These are phyloP conservation scores for Bungarus multicinctus DNA, from an alignment of 2,113 vertebrate genomes.

Conservation along the genomic window DNA sequence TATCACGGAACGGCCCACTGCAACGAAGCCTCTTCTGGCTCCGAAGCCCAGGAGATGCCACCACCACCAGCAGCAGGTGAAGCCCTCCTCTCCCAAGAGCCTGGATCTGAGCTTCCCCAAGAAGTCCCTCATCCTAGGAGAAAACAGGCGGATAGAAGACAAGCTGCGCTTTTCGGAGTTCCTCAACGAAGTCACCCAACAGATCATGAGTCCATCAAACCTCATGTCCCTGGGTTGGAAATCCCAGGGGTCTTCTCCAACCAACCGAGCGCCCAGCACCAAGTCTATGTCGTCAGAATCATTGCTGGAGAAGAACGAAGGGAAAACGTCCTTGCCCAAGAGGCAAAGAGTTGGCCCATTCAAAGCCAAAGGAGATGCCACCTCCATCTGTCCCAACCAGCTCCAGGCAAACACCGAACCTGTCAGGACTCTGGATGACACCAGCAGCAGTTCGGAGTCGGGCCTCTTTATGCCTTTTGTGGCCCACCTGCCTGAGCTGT, in stretches of 20 bases:
- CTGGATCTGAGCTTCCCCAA: not conserved
- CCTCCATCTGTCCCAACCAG: slow-evolving; percentile 17
- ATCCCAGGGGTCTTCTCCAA: slow-evolving; percentile 33
- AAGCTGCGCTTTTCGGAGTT: slow-evolving; percentile 80
- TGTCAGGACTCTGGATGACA: slow-evolving; percentile 29
- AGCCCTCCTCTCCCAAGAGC: slow-evolving; percentile 28
- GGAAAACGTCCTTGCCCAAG: not conserved
- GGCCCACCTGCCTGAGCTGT: not conserved
- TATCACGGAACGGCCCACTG: slow-evolving; percentile 51
- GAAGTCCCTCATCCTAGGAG: not conserved
- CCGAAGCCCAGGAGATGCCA: not conserved
- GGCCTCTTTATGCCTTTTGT: not conserved
- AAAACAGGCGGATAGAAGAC: slow-evolving; percentile 59
- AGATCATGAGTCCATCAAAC: slow-evolving; percentile 78
- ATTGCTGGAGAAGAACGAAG: slow-evolving; percentile 24
- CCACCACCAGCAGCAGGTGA: slow-evolving; percentile 11
- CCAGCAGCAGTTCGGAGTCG: not conserved
- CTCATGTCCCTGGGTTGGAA: slow-evolving; percentile 73
- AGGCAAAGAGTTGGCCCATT: slow-evolving; percentile 16
- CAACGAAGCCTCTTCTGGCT: not conserved
- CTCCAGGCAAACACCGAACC: not conserved
- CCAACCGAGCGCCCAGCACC: not conserved
- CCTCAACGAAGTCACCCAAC: slow-evolving; percentile 79
- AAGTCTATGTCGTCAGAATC: not conserved
- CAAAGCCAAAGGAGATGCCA: slow-evolving; percentile 22